Evolutionary conservation across 1,140 invertebrate species (phyloP), one percentile per base, ranked within the genome.

Genomic region (Drusus annulatus): DNA sequence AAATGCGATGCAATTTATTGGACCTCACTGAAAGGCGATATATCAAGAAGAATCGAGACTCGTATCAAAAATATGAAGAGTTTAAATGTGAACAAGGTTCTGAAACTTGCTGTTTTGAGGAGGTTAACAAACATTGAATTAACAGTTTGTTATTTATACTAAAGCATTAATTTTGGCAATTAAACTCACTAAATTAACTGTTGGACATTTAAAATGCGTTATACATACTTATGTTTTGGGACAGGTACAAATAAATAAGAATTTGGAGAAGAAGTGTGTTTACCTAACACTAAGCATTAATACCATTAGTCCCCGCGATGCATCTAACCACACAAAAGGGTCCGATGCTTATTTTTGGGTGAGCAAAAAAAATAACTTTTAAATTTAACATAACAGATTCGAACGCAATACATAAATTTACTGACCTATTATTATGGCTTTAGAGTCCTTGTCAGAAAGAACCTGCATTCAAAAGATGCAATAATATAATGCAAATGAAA

Each of bases 1-100:
- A 75, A 58, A 28, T 75, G n/a, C 58, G 71, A 75, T 75, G 71
- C 25, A 25, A 75, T 25, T 36, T 75, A 25, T 58, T 75, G 17
- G 54, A 75, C 58, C 71, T 75, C 16, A 4, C 71, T n/a, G 71
- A 75, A 17, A 75, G 71, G n/a, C 52, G 71, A 5, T n/a, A 58
- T 60, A 58, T 75, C 6, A 75, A 54, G 15, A 71, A 71, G 25
- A 28, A 51, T n/a, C 21, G 25, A 45, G 45, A 71, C 17, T 50
- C 23, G 19, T 71, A 23, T 10, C 36, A 71, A 50, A 50, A 23
- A 50, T 8, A 50, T 19, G 36, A 71, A 23, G 8, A 36, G 15
- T 50, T n/a, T 17, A 28, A 65, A 65, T 65, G 62, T 16, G 62
- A 65, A 65, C 62, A 65, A 31, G 36, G 28, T 31, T 65, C 21